Evolutionary conservation across 2,113 vertebrate genomes (phyloP), one percentile per base, ranked within the genome.

Genomic region (Recurvirostra avosetta): DNA sequence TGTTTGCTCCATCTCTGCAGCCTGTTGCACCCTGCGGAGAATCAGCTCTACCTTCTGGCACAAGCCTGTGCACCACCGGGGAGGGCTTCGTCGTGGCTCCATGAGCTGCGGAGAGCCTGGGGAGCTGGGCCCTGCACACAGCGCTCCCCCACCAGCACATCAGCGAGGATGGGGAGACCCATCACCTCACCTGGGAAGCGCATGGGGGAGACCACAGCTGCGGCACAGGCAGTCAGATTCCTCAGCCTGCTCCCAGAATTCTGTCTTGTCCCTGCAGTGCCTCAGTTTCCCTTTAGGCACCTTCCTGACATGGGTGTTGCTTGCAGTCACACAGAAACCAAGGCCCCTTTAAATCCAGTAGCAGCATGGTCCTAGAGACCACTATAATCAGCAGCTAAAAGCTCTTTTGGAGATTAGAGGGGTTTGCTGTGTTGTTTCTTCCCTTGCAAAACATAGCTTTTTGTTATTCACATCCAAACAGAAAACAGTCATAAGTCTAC

Each of bases 271-370:
- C 30, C 36, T 87, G 36, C 19, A 30, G n/a, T 74, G 50, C 45
- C 59, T 92, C 68, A 53, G 14, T 73, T 72, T 49, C 76, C 41
- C 41, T 90, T 78, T 15, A 62, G 32, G 22, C 8, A 6, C 61
- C 38, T 85, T 88, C 66, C n/a, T 1, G 0, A 66, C 27, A 16
- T 0, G 1, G 3, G 7, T 13, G 22, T 61, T 66, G 12, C 55
- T 76, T 77, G 55, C 25, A 53, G 0, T 53, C 73, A 81, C 22
- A 52, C 14, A 53, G 19, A 38, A 89, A 14, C 16, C 1, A 0
- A 84, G 23, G 9, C 7, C 15, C 15, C 25, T 80, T 62, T 67
- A 29, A 62, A 41, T 43, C 26, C 34, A 21, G 30, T 6, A 29
- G 55, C 3, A 3, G 29, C 3, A 0, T 27, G 29, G 21, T 59